phyloP scores from a whole-genome alignment of 2,113 vertebrate genomes.

The Halcyon senegalensis region DNA sequence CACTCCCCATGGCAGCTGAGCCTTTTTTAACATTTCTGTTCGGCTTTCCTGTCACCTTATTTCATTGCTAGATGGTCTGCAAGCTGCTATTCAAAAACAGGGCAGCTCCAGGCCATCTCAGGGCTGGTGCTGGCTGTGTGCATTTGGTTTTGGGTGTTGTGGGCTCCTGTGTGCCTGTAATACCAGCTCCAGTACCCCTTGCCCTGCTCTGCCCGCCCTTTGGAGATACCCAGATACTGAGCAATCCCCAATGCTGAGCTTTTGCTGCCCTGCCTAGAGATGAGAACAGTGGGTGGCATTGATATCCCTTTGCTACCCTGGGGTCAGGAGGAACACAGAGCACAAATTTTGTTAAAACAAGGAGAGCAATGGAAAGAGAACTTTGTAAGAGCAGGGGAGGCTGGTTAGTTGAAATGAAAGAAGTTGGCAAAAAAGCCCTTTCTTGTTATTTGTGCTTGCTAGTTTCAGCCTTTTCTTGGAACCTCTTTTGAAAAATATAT shows the following conservation, averaged over 20 bases:
- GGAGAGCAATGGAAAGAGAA: not conserved
- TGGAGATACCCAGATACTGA: not conserved
- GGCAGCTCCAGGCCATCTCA: not conserved
- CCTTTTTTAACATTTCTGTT: not conserved
- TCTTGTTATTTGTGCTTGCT: not conserved
- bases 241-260: fast-evolving
- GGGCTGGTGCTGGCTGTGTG: not conserved
- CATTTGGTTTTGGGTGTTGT: not conserved
- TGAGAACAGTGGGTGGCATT: not conserved
- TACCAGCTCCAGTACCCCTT: not conserved
- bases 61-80: not conserved
- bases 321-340: not conserved
- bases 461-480: not conserved
- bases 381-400: not conserved
- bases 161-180: not conserved
- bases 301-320: not conserved
- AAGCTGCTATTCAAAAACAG: not conserved
- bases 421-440: not conserved
- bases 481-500: not conserved
- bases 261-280: not conserved
- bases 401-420: not conserved
- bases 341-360: not conserved
- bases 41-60: not conserved
- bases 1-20: not conserved
- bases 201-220: not conserved